Evolutionary conservation across 2,888 invertebrate genomes (phyloP), one percentile per base, ranked within the genome.

Genomic region (Strigamia crassipes): DNA sequence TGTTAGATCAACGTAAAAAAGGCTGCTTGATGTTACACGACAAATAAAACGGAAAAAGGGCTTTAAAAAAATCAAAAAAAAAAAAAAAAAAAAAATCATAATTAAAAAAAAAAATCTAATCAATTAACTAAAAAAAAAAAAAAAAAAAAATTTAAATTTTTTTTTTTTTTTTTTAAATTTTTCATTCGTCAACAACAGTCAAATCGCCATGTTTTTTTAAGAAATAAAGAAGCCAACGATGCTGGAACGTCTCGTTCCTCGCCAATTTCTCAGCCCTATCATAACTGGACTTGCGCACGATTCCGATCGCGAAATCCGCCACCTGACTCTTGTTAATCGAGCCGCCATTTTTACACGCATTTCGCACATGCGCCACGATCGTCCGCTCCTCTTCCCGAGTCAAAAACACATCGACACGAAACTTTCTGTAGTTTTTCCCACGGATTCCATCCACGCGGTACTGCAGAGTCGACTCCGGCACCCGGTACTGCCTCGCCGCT

Each of bases 361-460:
- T 51, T 5, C 78, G 34, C 34, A 81, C 77, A 18, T 81, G 23
- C 10, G 73, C 38, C 46, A 61, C 46, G 27, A 81, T 46, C 41
- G 61, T 56, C 21, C 81, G 77, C 41, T 81, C 81, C 31, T 81
- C 81, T 31, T 81, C 81, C n/a, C 81, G 42, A 21, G 81, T 81
- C 41, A 81, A 46, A 78, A 78, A 81, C 78, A 81, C 81, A 46
- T 73, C 81, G 5, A 78, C 81, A 9, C 81, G 77, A 78, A 73
- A 81, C 46, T 81, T 73, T 10, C 81, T 73, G 61, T 81, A 81
- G 77, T 81, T 81, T 78, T 81, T 81, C 31, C 81, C 81, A 27
- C 81, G 77, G 23, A 81, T 81, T 23, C 81, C 73, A 42, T 81
- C 81, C n/a, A 81, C 81, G 21, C 81, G 81, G 77, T 81, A 81